Evolutionary conservation across 1,140 invertebrate genomes (phyloP).

Genomic region (Phymorhynchus buccinoides): DNA sequence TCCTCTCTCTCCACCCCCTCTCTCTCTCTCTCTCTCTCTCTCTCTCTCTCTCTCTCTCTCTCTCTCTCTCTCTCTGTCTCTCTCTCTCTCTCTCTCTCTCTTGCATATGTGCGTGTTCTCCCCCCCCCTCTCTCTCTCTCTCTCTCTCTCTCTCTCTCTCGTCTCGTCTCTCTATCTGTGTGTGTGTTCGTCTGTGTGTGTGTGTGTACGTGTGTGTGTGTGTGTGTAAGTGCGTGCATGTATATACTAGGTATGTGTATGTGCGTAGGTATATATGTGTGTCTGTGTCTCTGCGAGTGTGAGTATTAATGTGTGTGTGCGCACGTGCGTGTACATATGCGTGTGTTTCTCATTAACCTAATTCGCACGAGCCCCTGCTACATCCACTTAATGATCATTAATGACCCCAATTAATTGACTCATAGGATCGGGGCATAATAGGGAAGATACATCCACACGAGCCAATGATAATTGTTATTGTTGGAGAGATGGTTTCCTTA

Average conservation of each 20-base stretch:
- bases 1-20: neutral
- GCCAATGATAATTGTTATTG: no score
- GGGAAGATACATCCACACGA: no score
- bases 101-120: no score
- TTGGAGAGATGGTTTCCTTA: no score
- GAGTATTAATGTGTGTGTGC: no score
- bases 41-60: constrained; percentile 1
- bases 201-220: neutral
- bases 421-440: no score
- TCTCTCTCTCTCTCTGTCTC: neutral
- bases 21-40: constrained; percentile 12
- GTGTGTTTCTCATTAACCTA: no score
- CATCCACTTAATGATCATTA: no score
- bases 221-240: neutral
- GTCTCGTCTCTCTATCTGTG: neutral
- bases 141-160: constrained; percentile 9
- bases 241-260: no score
- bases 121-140: neutral
- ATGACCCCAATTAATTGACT: no score
- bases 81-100: neutral
- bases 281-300: neutral
- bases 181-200: neutral
- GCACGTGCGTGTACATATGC: no score
- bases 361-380: no score
- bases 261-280: neutral